A percentile compares a stretch with the other conserved stretches of the same genome.
phyloP scores from a whole-genome alignment of 53 echinoderm and acorn worm genomes.

The Glandiceps talaboti region DNA sequence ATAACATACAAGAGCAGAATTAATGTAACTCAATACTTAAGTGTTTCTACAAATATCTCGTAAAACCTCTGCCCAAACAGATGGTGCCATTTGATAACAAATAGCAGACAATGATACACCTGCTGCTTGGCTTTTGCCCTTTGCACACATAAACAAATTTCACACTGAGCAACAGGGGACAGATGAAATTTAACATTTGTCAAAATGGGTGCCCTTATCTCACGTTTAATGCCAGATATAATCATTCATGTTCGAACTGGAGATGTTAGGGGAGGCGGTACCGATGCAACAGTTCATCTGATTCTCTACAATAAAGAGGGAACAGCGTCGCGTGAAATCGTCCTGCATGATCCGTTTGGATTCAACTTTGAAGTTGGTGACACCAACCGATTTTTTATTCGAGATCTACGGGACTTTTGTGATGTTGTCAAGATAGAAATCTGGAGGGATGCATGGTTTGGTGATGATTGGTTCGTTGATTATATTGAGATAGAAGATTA shows the following conservation, averaged over 20 bases:
- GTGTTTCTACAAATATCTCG: no score
- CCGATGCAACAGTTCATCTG: constrained; percentile 66
- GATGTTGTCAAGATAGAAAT: constrained; percentile 41
- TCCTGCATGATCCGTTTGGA: constrained; percentile 35
- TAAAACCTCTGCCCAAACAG: no score
- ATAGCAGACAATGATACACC: no score
- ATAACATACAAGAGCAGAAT: no score
- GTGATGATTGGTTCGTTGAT: constrained; percentile 67
- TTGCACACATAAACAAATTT: no score
- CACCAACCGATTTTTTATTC: constrained; percentile 34
- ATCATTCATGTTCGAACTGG: constrained; percentile 57
- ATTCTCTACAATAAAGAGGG: constrained; percentile 39
- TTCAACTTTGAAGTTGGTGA: constrained; percentile 63
- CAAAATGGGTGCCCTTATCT: no score
- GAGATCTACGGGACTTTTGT: constrained; percentile 43
- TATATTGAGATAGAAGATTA: constrained; percentile 26
- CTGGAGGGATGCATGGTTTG: constrained; percentile 34
- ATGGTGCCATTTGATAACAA: no score
- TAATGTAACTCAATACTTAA: no score
- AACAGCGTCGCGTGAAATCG: constrained; percentile 36
- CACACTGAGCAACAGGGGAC: no score
- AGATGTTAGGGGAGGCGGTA: constrained; percentile 60
- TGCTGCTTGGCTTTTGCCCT: no score
- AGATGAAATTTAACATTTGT: no score
- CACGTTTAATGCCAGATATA: no score